A percentile compares a stretch with the other conserved stretches of the same genome.
These are phyloP conservation scores for Dolichotis patagonum DNA, from an alignment of 2,113 vertebrate species.

Conservation along the genomic window DNA sequence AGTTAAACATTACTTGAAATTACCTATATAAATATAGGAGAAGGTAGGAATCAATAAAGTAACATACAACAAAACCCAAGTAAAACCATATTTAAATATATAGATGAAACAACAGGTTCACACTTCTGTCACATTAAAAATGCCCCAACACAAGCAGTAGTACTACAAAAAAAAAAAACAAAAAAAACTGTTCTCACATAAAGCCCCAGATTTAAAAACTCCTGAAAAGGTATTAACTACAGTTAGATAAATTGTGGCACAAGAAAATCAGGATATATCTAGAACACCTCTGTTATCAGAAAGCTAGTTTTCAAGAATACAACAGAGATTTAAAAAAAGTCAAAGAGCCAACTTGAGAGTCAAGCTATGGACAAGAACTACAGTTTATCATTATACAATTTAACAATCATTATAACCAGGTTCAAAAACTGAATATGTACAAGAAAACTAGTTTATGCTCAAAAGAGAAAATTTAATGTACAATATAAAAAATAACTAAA, in stretches of 20 bases:
- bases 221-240: not conserved
- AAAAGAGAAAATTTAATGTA: not conserved
- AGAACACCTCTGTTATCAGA: not conserved
- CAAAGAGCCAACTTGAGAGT: not conserved
- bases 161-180: not conserved
- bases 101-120: not conserved
- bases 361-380: not conserved
- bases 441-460: not conserved
- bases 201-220: not conserved
- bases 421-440: not conserved
- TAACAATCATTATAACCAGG: not conserved
- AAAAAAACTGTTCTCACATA: not conserved
- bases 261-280: not conserved
- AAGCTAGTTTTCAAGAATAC: conserved; percentile 3
- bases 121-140: not conserved
- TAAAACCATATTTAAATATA: conserved; percentile 23
- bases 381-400: not conserved
- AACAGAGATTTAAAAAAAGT: not conserved
- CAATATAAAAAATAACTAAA: not conserved
- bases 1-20: conserved; percentile 16
- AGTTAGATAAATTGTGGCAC: not conserved
- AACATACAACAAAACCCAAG: not conserved
- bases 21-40: not conserved
- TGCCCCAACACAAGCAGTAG: not conserved
- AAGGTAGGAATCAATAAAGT: not conserved